These are phyloP conservation scores for Vireo griseus DNA, from an alignment of 2,797 vertebrate species.

Conservation along the genomic window DNA sequence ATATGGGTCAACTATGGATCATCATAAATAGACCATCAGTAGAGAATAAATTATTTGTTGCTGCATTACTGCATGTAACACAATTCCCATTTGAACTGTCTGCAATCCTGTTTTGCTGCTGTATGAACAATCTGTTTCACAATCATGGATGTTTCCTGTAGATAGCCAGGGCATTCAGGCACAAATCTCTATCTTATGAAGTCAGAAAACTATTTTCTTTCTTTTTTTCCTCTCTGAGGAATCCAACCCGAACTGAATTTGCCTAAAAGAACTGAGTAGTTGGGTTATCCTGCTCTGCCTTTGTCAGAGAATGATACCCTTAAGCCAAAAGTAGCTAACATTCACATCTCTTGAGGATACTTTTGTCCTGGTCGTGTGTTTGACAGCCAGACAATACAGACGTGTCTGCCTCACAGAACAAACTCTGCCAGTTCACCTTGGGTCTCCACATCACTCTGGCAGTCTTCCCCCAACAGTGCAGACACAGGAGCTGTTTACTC, in stretches of 20 bases:
- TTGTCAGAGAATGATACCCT: neutral
- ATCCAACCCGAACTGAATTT: neutral
- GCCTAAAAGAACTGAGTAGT: neutral
- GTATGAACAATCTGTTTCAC: neutral
- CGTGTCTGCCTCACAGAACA: neutral
- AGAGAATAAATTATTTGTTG: neutral
- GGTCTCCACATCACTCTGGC: neutral
- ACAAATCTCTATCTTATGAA: neutral
- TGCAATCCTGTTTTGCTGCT: neutral
- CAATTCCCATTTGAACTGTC: neutral
- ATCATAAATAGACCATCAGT: neutral
- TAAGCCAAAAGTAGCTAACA: neutral
- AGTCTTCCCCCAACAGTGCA: accelerated
- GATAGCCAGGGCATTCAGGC: neutral
- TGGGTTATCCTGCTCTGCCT: neutral
- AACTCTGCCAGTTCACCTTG: neutral
- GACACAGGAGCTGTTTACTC: neutral
- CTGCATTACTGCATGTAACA: neutral
- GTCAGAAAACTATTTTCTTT: neutral
- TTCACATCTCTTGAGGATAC: neutral
- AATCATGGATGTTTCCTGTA: neutral
- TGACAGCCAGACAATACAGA: neutral
- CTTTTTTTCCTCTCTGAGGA: neutral
- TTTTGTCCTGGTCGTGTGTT: neutral
- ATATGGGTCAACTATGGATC: neutral